These are phyloP conservation scores for Peucedramus taeniatus DNA, from an alignment of 2,113 vertebrate species.

Conservation along the genomic window DNA sequence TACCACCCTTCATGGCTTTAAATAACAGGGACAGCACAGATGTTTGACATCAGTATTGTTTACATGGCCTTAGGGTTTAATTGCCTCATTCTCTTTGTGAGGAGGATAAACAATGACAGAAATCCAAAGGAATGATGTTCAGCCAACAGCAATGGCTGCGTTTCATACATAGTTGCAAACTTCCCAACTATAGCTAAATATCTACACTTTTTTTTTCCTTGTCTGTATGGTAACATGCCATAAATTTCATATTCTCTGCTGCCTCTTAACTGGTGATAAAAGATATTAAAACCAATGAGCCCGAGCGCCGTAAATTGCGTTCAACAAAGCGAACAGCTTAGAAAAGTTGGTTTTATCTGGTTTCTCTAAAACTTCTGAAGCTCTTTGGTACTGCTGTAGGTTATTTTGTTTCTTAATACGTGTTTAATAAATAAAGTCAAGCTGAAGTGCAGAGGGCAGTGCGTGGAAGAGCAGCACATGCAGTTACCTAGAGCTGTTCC, in stretches of 20 bases:
- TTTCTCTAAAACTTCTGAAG: not conserved
- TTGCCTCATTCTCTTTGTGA: constrained; percentile 64
- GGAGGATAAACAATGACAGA: constrained; percentile 69
- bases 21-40: constrained; percentile 59
- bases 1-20: constrained; percentile 48
- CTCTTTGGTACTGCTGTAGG: not conserved
- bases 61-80: constrained; percentile 68
- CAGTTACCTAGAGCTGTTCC: not conserved
- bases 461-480: not conserved
- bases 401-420: not conserved
- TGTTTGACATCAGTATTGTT: constrained; percentile 71
- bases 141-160: constrained; percentile 28
- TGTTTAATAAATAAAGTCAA: not conserved
- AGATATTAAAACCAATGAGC: not conserved
- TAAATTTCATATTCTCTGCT: not conserved
- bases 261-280: not conserved
- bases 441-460: not conserved
- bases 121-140: constrained; percentile 65
- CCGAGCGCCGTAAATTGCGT: rapidly evolving
- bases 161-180: constrained; percentile 42
- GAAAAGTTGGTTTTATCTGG: not conserved
- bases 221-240: not conserved
- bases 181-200: not conserved
- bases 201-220: not conserved
- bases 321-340: not conserved